These are phyloP conservation scores for Ectemnius continuus DNA, from an alignment of 2,888 invertebrate genomes.

Conservation along the genomic window DNA sequence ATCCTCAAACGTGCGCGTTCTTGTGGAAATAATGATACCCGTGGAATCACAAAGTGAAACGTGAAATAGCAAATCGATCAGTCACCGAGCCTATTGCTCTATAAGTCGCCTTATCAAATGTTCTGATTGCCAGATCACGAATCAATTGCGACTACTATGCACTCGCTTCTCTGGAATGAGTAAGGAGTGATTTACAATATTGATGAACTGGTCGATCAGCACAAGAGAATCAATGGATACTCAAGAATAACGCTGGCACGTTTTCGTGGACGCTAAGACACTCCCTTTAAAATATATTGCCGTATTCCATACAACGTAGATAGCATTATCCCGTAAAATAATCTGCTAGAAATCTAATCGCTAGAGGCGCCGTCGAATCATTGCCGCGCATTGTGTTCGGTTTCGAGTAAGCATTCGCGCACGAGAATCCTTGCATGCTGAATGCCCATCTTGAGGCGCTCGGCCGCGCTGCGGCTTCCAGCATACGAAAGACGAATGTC, in stretches of 20 bases:
- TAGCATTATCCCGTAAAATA: conserved; percentile 57
- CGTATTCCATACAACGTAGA: conserved; percentile 56
- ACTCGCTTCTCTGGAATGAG: neutral
- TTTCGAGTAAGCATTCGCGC: conserved; percentile 75
- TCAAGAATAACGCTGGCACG: conserved; percentile 36
- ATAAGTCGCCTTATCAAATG: no score
- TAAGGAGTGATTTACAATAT: neutral
- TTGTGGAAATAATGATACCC: conserved; percentile 20
- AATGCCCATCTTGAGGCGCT: conserved; percentile 76
- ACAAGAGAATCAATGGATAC: conserved; percentile 12
- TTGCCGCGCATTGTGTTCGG: conserved; percentile 77
- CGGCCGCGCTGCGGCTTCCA: conserved; percentile 76
- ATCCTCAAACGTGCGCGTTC: conserved; percentile 43
- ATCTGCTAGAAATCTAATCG: conserved; percentile 63
- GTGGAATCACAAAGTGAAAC: neutral
- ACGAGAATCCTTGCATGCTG: conserved; percentile 76
- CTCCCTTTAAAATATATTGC: conserved; percentile 58
- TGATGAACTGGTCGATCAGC: conserved; percentile 33
- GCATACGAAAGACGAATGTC: conserved; percentile 77
- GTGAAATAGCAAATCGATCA: no score
- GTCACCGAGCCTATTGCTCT: no score
- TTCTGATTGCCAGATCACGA: no score
- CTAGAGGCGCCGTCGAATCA: conserved; percentile 69
- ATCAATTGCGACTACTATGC: neutral
- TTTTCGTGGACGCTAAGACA: conserved; percentile 53